Conservation (phyloP, 1,140 invertebrate species). For the Oreohelix idahoensis region DNA sequence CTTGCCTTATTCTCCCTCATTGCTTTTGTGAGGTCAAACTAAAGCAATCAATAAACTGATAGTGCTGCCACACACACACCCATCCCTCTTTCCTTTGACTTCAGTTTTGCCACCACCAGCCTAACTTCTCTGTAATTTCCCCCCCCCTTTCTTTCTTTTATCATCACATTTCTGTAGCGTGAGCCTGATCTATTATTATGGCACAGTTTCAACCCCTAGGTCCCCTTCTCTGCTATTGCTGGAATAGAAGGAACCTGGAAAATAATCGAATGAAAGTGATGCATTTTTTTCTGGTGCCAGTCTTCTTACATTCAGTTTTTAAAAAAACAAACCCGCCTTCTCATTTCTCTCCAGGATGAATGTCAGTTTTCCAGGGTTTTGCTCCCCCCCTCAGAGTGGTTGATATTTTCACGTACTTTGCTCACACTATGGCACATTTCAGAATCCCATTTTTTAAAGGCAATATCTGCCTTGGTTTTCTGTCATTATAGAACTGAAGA, state of each 20-base stretch:
- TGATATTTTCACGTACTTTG: too few species aligned
- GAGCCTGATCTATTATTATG: constrained; percentile 12
- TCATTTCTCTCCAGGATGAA: too few species aligned
- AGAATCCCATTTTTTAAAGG: too few species aligned
- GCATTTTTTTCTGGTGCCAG: too few species aligned
- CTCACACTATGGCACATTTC: too few species aligned
- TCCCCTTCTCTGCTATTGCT: not conserved
- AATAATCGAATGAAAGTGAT: not conserved
- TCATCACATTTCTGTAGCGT: not conserved
- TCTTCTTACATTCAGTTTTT: too few species aligned
- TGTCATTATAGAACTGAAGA: too few species aligned
- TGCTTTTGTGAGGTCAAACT: too few species aligned
- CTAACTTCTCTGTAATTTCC: constrained; percentile 12
- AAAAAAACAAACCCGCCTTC: too few species aligned
- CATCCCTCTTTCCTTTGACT: not conserved
- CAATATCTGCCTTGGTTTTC: too few species aligned
- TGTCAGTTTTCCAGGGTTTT: too few species aligned
- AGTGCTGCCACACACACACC: not conserved
- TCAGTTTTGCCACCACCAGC: not conserved
- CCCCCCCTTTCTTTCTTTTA: not conserved
- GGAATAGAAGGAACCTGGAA: not conserved
- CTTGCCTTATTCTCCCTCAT: constrained; percentile 7
- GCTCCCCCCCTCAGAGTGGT: too few species aligned
- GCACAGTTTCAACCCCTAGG: not conserved
- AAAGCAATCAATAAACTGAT: constrained; percentile 9